Base-by-base conservation (phyloP, 30 jellyfish, hydroid and myxozoan genomes). In the Morbakka virulenta region DNA sequence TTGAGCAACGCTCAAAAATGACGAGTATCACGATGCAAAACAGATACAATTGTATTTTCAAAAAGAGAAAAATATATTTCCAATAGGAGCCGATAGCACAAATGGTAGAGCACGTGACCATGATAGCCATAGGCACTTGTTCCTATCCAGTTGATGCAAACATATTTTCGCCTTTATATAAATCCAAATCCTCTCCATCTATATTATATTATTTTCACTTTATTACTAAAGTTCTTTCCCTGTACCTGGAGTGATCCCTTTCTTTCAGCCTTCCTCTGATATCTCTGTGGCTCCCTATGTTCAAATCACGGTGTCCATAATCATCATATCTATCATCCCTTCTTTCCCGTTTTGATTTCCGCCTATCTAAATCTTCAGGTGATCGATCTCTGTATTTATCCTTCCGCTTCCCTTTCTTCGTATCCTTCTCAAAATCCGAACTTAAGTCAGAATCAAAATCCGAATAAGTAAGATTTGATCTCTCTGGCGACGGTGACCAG, bases 271-370 rank as follows among this genome's bases (percentile, higher is more conserved):
- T 6, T 0, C 66, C 84, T 51, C 81, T 84, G 0, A 29, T 25
- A n/a, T 76, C 95, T 25, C 66, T 87, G 62, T 75, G 72, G 51
- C 73, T 71, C 48, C 69, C 66, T 20, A 29, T 25, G 48, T 61
- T 26, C 11, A 20, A 9, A 32, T 76, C 87, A 22, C 41, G 2
- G 20, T 32, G 57, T 52, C 86, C 51, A 4, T 35, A 50, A 1
- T 85, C 95, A 1, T 64, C 86, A 51, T 65, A 64, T 27, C 53
- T 77, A 24, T 69, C 95, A 25, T 62, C 76, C 26, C 70, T 29
- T 22, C 69, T 76, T 0, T 50, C 89, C 28, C 52, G 53, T 20
- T 48, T 69, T 32, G 51, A 67, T 66, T 70, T 71, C 32, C 34
- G 17, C 2, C 64, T 85, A 0, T 76, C 86, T 3, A 67, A 74